These are phyloP conservation scores for Sebastes reedi DNA, from an alignment of 2,797 vertebrate genomes.

Conservation along the genomic window DNA sequence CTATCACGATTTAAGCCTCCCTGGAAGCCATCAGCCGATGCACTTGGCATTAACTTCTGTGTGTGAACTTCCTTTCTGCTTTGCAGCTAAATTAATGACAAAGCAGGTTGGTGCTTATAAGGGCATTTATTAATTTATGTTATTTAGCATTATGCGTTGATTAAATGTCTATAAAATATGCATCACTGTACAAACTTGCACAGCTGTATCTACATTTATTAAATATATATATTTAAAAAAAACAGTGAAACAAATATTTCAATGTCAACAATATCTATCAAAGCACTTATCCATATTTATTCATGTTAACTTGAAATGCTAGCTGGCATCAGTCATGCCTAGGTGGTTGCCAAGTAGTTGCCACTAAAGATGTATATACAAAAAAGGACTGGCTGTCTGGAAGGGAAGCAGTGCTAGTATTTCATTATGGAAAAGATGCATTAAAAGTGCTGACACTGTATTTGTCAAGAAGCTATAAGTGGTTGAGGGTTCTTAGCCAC, in stretches of 20 bases:
- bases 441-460: not conserved
- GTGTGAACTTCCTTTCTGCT: constrained; percentile 16
- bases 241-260: not conserved
- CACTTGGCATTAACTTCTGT: constrained; percentile 17
- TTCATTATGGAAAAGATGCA: constrained; percentile 17
- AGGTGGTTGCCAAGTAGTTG: constrained; percentile 19
- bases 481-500: not conserved
- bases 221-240: not conserved
- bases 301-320: constrained; percentile 17
- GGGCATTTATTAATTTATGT: not conserved
- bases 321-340: constrained; percentile 4
- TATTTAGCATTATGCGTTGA: constrained; percentile 7
- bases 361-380: constrained; percentile 22
- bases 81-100: constrained; percentile 2
- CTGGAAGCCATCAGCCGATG: constrained; percentile 12
- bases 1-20: constrained; percentile 15
- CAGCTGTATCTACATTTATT: not conserved
- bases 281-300: constrained; percentile 22
- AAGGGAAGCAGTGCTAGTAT: constrained; percentile 6
- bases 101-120: not conserved
- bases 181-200: not conserved
- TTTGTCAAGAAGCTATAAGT: constrained; percentile 4
- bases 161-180: constrained; percentile 6
- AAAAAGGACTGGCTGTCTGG: constrained; percentile 1
- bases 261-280: constrained; percentile 6